Conservation (phyloP, 2,113 vertebrate species). For the Helogale parvula region DNA sequence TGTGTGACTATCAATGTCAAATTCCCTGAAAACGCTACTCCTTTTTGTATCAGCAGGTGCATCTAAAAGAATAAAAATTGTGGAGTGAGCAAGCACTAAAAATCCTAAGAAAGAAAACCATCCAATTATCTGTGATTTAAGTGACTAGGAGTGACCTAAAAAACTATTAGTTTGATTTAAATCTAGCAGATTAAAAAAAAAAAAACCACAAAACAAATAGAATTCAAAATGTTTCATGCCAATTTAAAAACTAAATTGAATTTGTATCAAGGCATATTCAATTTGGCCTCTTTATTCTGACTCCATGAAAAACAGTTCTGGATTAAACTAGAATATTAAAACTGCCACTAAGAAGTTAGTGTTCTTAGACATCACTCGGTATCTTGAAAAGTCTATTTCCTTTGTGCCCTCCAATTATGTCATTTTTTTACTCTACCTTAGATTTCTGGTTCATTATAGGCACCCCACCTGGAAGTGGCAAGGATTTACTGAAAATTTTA, state of each 20-base stretch:
- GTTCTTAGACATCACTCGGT: neutral
- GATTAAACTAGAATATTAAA: constrained; percentile 33
- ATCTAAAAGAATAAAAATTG: constrained; percentile 34
- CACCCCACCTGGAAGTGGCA: neutral
- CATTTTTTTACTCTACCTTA: neutral
- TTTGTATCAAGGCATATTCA: neutral
- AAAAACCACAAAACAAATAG: constrained; percentile 3
- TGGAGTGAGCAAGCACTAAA: neutral
- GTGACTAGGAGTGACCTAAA: neutral
- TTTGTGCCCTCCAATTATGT: neutral
- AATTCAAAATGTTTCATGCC: neutral
- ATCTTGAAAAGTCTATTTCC: constrained; percentile 31
- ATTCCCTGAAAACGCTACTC: neutral
- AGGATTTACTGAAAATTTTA: constrained; percentile 38
- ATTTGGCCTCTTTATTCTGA: neutral
- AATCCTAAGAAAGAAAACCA: neutral
- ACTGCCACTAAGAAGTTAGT: neutral
- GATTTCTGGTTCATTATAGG: constrained; percentile 15
- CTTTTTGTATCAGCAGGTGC: neutral
- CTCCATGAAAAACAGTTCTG: neutral
- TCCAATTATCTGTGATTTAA: neutral
- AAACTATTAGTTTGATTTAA: neutral
- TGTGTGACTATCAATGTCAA: neutral
- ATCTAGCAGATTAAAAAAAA: neutral
- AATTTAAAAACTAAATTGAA: neutral